Conservation (phyloP, 2,113 vertebrate species). For the Puma concolor region DNA sequence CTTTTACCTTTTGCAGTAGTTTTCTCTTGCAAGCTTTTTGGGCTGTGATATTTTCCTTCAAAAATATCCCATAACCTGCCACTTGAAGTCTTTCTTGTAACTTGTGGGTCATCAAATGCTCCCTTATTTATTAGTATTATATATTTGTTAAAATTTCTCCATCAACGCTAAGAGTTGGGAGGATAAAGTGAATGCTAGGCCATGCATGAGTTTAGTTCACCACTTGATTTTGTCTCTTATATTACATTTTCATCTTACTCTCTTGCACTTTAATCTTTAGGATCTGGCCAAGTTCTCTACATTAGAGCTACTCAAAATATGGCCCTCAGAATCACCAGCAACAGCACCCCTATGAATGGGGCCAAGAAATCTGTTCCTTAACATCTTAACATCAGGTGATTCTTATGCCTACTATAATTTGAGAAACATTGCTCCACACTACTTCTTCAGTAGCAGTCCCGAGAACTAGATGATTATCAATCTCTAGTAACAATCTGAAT, state of each 20-base stretch:
- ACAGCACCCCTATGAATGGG: not conserved
- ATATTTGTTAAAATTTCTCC: not conserved
- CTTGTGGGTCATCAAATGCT: not conserved
- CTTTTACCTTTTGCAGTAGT: not conserved
- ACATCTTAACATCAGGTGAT: not conserved
- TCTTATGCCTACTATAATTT: not conserved
- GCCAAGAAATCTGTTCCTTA: not conserved
- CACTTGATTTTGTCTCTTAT: not conserved
- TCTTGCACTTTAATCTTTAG: not conserved
- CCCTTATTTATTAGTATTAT: not conserved
- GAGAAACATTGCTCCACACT: not conserved
- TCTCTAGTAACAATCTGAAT: not conserved
- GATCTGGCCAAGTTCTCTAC: not conserved
- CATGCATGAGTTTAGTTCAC: not conserved
- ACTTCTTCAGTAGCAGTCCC: not conserved
- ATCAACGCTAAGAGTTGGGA: not conserved
- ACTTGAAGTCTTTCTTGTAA: slow-evolving; percentile 1
- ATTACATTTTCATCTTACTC: not conserved
- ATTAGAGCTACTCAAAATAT: not conserved
- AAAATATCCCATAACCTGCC: not conserved
- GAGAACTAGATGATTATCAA: not conserved
- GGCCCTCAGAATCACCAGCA: not conserved
- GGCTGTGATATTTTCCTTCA: not conserved
- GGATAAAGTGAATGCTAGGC: not conserved
- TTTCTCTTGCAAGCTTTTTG: not conserved